phyloP scores from a whole-genome alignment of 2,888 invertebrate species.

The Disparrhopalites patrizii region DNA sequence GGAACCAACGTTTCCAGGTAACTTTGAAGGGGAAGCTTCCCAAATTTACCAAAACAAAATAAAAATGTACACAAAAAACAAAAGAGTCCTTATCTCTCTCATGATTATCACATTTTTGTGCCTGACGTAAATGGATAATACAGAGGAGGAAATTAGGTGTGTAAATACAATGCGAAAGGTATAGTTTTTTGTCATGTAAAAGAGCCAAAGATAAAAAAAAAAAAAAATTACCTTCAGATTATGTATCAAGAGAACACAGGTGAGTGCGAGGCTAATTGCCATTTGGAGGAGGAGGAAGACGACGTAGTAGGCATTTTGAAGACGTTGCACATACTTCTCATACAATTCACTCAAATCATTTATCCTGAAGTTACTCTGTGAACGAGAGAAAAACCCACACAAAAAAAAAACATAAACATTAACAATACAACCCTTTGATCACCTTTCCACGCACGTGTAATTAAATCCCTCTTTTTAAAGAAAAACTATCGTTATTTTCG shows the following conservation, averaged over 20 bases:
- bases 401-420: neutral
- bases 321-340: slow-evolving; percentile 68
- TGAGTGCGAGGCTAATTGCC: slow-evolving; percentile 62
- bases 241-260: slow-evolving; percentile 22
- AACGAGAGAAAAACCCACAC: slow-evolving; percentile 47
- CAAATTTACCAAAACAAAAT: too few relatives aligned
- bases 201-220: too few relatives aligned
- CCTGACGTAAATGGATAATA: too few relatives aligned
- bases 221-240: slow-evolving; percentile 30
- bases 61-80: too few relatives aligned
- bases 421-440: neutral
- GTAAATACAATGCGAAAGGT: too few relatives aligned
- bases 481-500: too few relatives aligned
- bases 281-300: slow-evolving; percentile 69
- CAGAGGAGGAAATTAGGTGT: too few relatives aligned
- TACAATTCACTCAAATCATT: slow-evolving; percentile 71
- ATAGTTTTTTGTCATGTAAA: too few relatives aligned
- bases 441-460: neutral
- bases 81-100: too few relatives aligned
- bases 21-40: too few relatives aligned
- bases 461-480: neutral
- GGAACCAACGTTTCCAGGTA: too few relatives aligned
- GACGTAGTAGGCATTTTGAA: slow-evolving; percentile 72
- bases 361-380: slow-evolving; percentile 71
- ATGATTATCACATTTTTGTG: too few relatives aligned